These are phyloP conservation scores for Hemistola chrysoprasaria DNA, from an alignment of 2,888 invertebrate species.

Conservation along the genomic window DNA sequence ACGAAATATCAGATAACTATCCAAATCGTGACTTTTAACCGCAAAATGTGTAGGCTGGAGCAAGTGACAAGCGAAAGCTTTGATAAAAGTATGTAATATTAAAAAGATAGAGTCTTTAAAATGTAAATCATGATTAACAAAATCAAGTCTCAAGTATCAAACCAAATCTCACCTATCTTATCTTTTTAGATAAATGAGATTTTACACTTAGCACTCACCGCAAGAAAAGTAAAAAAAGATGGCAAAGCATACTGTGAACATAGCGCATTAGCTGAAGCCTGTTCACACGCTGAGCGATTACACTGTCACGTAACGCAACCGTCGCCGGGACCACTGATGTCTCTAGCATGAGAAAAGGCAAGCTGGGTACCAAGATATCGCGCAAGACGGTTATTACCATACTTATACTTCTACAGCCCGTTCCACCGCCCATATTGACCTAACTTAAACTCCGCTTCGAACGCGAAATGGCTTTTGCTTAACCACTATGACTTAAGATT, in stretches of 20 bases:
- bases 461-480: slow-evolving; percentile 9
- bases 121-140: background rate
- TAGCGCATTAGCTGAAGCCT: slow-evolving; percentile 24
- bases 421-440: slow-evolving; percentile 25
- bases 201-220: too few species aligned
- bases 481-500: slow-evolving; percentile 5
- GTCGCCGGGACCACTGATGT: slow-evolving; percentile 31
- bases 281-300: slow-evolving; percentile 25
- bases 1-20: slow-evolving; percentile 22
- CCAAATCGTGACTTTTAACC: slow-evolving; percentile 14
- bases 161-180: too few species aligned
- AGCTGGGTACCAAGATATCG: slow-evolving; percentile 42
- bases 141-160: background rate
- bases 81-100: slow-evolving; percentile 25
- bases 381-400: slow-evolving; percentile 46
- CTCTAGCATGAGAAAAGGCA: slow-evolving; percentile 41
- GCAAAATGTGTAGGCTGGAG: slow-evolving; percentile 5
- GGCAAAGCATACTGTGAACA: slow-evolving; percentile 3
- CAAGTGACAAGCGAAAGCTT: slow-evolving; percentile 16
- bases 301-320: slow-evolving; percentile 39
- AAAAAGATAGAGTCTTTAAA: too few species aligned
- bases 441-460: slow-evolving; percentile 20
- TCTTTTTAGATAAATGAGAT: too few species aligned
- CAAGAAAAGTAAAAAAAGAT: slow-evolving; percentile 1
- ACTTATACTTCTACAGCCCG: slow-evolving; percentile 45